These are phyloP conservation scores for Cryptocephalus moraei DNA, from an alignment of 2,888 invertebrate species.

Conservation along the genomic window DNA sequence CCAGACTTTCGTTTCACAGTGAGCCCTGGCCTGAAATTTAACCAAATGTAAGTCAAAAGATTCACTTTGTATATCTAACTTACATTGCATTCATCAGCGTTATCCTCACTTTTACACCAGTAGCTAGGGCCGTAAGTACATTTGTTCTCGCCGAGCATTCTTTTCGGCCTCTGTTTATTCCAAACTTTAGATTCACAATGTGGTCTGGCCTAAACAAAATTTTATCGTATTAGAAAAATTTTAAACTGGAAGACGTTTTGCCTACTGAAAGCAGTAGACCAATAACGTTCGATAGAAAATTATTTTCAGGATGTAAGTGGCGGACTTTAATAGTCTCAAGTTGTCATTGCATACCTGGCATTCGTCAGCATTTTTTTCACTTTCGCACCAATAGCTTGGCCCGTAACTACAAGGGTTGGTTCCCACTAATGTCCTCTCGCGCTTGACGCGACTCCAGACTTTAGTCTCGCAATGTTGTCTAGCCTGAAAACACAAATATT, in stretches of 20 bases:
- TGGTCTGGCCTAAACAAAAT: background rate
- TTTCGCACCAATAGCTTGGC: slow-evolving; percentile 65
- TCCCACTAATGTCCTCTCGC: slow-evolving; percentile 26
- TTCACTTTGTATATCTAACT: slow-evolving; percentile 1
- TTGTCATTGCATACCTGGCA: slow-evolving; percentile 4
- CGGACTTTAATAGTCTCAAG: slow-evolving; percentile 1
- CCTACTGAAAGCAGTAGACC: too few relatives aligned
- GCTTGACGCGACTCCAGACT: slow-evolving; percentile 7
- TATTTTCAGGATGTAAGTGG: slow-evolving; percentile 3
- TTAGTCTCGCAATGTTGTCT: slow-evolving; percentile 4
- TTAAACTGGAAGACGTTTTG: background rate
- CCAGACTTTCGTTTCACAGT: slow-evolving; percentile 12
- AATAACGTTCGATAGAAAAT: too few relatives aligned
- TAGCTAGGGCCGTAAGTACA: slow-evolving; percentile 69
- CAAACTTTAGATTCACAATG: slow-evolving; percentile 7
- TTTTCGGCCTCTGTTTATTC: slow-evolving; percentile 6
- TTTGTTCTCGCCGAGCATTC: slow-evolving; percentile 38
- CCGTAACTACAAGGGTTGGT: slow-evolving; percentile 60
- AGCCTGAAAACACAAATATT: too few relatives aligned
- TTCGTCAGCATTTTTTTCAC: slow-evolving; percentile 37
- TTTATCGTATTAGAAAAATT: background rate
- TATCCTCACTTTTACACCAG: slow-evolving; percentile 53
- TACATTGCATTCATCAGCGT: slow-evolving; percentile 33
- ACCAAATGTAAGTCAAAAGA: slow-evolving; percentile 5
- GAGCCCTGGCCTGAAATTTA: slow-evolving; percentile 4